Percentiles rank a stretch among this genome's conserved stretches.
Evolutionary conservation across 2,888 invertebrate genomes (phyloP).

Genomic region (Sylvicola fuscatus): DNA sequence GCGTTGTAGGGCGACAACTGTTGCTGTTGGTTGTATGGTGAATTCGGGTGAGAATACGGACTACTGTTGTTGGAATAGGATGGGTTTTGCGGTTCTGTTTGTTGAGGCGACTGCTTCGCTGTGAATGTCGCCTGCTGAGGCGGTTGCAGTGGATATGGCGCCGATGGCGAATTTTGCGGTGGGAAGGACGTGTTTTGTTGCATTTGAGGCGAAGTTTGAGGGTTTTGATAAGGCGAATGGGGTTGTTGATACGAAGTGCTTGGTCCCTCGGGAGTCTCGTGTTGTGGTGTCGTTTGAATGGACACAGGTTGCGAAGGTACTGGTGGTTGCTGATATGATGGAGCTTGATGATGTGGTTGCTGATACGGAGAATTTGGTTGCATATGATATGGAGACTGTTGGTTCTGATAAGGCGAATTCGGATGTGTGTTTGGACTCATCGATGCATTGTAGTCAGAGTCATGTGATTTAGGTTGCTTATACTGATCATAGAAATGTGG

Average conservation of each 20-base stretch:
- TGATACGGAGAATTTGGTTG: conserved; percentile 20
- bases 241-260: conserved; percentile 21
- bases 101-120: conserved; percentile 10
- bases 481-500: conserved; percentile 34
- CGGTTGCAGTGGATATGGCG: conserved; percentile 3
- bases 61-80: conserved; percentile 20
- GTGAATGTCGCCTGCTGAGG: conserved; percentile 13
- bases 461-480: conserved; percentile 31
- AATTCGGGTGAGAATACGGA: conserved; percentile 23
- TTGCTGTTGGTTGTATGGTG: conserved; percentile 21
- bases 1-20: conserved; percentile 6
- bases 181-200: background rate
- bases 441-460: conserved; percentile 31
- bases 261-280: conserved; percentile 12
- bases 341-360: conserved; percentile 13
- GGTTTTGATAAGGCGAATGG: conserved; percentile 10
- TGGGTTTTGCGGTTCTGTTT: conserved; percentile 10
- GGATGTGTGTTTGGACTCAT: conserved; percentile 32
- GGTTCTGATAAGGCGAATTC: conserved; percentile 31
- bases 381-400: conserved; percentile 24
- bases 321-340: conserved; percentile 15
- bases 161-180: background rate
- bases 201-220: conserved; percentile 2
- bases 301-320: conserved; percentile 14
- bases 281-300: conserved; percentile 17